Percentiles rank a stretch among this genome's conserved stretches.
These are phyloP conservation scores for Pseudopodoces humilis DNA, from an alignment of 2,113 vertebrate genomes.

Conservation along the genomic window DNA sequence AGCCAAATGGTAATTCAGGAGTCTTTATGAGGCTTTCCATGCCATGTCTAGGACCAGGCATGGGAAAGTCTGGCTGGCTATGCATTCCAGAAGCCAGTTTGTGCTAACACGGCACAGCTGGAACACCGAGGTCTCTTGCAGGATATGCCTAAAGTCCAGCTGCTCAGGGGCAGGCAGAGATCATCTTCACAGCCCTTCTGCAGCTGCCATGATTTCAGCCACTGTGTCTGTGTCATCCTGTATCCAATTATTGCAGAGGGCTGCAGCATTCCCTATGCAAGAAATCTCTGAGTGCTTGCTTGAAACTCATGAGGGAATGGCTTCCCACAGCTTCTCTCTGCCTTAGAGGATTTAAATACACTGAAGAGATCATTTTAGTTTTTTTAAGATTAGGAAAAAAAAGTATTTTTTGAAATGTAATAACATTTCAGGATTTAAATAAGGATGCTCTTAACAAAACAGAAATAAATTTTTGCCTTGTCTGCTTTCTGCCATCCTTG, in stretches of 20 bases:
- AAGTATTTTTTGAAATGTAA: conserved; percentile 1
- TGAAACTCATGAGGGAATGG: not conserved
- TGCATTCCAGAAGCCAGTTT: not conserved
- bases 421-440: conserved; percentile 14
- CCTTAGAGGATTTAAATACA: not conserved
- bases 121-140: not conserved
- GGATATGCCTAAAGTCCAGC: not conserved
- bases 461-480: conserved; percentile 14
- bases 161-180: conserved; percentile 22
- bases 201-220: conserved; percentile 40
- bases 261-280: not conserved
- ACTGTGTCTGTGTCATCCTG: not conserved
- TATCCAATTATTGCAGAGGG: conserved; percentile 30
- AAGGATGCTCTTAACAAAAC: not conserved
- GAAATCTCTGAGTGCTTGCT: not conserved
- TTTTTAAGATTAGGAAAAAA: conserved; percentile 5
- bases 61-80: not conserved
- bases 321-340: conserved; percentile 18
- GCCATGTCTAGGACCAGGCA: not conserved
- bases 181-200: conserved; percentile 30
- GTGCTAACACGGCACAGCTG: conserved; percentile 16
- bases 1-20: not conserved
- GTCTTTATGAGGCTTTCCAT: not conserved
- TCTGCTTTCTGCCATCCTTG: not conserved
- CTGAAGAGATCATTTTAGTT: not conserved